phyloP scores from a whole-genome alignment of 30 jellyfish, hydroid and myxozoan species.

The Pelagia noctiluca region DNA sequence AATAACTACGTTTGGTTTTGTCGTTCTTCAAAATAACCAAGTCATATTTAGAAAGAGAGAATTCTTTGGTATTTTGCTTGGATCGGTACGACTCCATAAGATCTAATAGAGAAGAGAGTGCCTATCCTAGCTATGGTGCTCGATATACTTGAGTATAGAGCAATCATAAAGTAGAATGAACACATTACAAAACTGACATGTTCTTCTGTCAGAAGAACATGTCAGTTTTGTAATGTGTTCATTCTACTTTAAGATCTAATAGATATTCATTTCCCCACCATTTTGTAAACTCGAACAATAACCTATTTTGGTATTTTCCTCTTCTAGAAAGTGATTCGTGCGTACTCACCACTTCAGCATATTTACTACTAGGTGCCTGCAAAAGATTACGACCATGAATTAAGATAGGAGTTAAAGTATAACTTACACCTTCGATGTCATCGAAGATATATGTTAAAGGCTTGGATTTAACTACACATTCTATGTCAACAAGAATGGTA shows the following conservation, averaged over 20 bases:
- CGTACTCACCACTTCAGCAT: constrained; percentile 43
- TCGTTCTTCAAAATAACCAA: constrained; percentile 25
- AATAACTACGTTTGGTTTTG: constrained; percentile 30
- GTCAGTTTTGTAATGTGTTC: no score
- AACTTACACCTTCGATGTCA: constrained; percentile 25
- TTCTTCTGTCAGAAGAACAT: no score
- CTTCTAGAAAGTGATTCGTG: constrained; percentile 25
- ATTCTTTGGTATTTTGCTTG: constrained; percentile 15
- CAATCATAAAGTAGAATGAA: no score
- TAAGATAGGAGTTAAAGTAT: constrained; percentile 40
- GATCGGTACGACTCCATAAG: constrained; percentile 22
- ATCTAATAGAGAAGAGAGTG: constrained; percentile 22
- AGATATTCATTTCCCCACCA: constrained; percentile 59
- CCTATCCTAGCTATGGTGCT: no score
- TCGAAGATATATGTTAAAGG: constrained; percentile 35
- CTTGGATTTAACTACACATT: constrained; percentile 24
- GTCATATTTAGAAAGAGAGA: constrained; percentile 10
- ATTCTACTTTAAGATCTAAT: no score
- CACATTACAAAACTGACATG: no score
- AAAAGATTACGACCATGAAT: constrained; percentile 21
- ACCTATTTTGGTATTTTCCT: constrained; percentile 20
- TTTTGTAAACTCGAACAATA: constrained; percentile 31
- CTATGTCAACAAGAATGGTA: constrained; percentile 54
- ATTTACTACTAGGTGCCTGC: background rate
- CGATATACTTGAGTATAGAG: no score